A percentile compares a stretch with the other conserved stretches of the same genome.
phyloP scores from a whole-genome alignment of 2,113 vertebrate species.

The Speoplatyrhinus poulsoni region DNA sequence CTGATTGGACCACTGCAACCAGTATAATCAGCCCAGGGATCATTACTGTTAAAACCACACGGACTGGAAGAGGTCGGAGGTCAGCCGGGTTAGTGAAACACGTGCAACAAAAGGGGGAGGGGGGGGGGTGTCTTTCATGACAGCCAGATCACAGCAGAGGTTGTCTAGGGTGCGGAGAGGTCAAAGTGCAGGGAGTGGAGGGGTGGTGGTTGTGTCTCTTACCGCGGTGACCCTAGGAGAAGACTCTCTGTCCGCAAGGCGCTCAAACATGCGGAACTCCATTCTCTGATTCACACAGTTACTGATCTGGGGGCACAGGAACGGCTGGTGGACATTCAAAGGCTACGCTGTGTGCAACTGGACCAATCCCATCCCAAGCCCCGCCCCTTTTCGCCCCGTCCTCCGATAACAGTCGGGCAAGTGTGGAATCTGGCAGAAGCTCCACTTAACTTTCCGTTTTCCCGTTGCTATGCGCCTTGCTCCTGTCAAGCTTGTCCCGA shows the following conservation, averaged over 20 bases:
- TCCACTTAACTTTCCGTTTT: too few relatives aligned
- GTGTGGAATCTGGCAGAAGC: too few relatives aligned
- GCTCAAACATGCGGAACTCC: constrained; percentile 84
- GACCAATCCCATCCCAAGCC: too few relatives aligned
- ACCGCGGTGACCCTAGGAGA: constrained; percentile 81
- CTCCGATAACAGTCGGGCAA: too few relatives aligned
- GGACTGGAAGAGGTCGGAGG: constrained; percentile 39
- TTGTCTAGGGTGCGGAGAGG: constrained; percentile 41
- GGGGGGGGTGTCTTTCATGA: constrained; percentile 32
- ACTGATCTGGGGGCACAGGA: constrained; percentile 81
- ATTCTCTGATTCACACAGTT: constrained; percentile 84
- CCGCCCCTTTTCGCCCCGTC: too few relatives aligned
- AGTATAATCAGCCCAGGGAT: constrained; percentile 17
- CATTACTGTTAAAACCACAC: constrained; percentile 51
- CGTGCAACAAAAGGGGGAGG: constrained; percentile 38
- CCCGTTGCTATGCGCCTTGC: too few relatives aligned
- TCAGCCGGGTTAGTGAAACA: constrained; percentile 55
- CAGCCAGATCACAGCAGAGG: constrained; percentile 43
- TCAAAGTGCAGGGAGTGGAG: constrained; percentile 4
- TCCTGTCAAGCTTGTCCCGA: too few relatives aligned
- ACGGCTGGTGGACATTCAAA: constrained; percentile 50
- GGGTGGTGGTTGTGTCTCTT: constrained; percentile 63
- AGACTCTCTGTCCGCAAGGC: constrained; percentile 77
- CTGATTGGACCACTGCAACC: constrained; percentile 3
- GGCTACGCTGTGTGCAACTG: constrained; percentile 7